These are phyloP conservation scores for Hypotaenidia philippensis DNA, from an alignment of 2,797 vertebrate species.

Conservation along the genomic window DNA sequence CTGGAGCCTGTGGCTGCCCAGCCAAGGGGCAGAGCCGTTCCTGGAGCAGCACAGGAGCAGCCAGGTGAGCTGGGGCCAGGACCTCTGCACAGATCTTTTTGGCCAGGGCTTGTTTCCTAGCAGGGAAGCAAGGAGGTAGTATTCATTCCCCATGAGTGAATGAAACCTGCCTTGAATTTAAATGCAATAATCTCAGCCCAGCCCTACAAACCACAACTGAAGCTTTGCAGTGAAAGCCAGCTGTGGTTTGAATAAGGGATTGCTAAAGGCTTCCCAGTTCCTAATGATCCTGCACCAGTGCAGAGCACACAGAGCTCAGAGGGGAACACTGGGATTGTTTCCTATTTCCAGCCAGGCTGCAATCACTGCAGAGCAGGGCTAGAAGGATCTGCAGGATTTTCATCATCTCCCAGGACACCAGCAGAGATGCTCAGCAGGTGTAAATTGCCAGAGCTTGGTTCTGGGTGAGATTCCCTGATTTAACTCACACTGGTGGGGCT, in stretches of 20 bases:
- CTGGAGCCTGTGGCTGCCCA: neutral
- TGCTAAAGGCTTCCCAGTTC: neutral
- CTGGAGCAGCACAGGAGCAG: neutral
- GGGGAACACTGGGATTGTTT: neutral
- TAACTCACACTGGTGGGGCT: neutral
- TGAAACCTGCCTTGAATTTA: conserved; percentile 53
- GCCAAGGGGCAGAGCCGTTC: neutral
- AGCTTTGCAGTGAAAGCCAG: neutral
- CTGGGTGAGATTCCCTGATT: neutral
- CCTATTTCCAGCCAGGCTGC: neutral
- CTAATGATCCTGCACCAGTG: neutral
- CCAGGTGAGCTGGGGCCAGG: neutral
- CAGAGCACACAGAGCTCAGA: neutral
- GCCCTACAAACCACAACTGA: neutral
- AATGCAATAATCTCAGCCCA: neutral
- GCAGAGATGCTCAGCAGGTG: neutral
- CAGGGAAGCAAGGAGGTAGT: neutral
- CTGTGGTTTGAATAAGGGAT: neutral
- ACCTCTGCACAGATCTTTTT: neutral
- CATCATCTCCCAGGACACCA: neutral
- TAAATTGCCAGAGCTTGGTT: neutral
- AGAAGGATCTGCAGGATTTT: neutral
- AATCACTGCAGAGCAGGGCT: neutral
- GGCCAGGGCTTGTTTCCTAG: neutral
- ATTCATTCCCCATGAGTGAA: neutral